Evolutionary conservation across 2,888 invertebrate genomes (phyloP).

Genomic region (Papilio elwesi): DNA sequence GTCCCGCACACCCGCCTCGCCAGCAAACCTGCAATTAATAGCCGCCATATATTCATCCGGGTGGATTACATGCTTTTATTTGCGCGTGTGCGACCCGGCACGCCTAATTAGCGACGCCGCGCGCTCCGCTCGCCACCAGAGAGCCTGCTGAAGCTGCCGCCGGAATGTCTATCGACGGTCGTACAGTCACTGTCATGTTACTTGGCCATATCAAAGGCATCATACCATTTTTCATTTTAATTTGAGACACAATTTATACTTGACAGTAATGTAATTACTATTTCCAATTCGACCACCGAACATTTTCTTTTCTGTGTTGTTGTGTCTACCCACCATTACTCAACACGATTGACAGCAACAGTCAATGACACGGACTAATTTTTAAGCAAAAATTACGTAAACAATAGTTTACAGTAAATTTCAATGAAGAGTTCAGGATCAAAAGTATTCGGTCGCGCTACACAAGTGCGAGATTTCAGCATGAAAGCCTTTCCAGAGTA

Average conservation of each 20-base stretch:
- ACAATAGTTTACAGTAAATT: background rate
- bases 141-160: background rate
- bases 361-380: too few species aligned
- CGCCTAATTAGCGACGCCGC: constrained; percentile 53
- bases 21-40: constrained; percentile 80
- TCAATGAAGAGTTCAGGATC: constrained; percentile 52
- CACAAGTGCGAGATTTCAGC: constrained; percentile 79
- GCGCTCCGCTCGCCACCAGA: constrained; percentile 43
- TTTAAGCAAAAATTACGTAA: too few species aligned
- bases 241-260: too few species aligned
- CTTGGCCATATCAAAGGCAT: too few species aligned
- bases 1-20: constrained; percentile 71
- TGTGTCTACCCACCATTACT: too few species aligned
- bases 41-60: constrained; percentile 77
- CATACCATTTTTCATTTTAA: too few species aligned
- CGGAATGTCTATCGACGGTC: background rate
- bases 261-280: too few species aligned
- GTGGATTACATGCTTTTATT: constrained; percentile 75
- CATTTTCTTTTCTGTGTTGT: too few species aligned
- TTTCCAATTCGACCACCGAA: too few species aligned
- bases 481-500: constrained; percentile 83
- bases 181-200: background rate
- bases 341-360: too few species aligned
- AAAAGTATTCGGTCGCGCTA: constrained; percentile 56
- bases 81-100: constrained; percentile 60